These are phyloP conservation scores for Plecturocebus donacophilus DNA, from an alignment of 2,113 vertebrate genomes.

Conservation along the genomic window DNA sequence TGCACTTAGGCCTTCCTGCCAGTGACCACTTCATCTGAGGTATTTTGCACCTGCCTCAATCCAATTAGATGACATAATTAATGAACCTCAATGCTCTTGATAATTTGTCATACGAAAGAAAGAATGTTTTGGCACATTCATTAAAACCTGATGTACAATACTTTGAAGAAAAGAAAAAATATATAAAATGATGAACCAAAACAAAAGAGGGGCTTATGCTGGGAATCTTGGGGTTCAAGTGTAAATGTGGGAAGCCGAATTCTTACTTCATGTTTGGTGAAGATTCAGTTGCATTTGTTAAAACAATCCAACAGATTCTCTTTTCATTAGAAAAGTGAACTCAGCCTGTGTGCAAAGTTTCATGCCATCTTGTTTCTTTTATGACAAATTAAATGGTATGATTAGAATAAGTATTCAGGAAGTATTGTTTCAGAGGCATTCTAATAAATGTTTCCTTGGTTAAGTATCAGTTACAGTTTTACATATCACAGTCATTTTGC, in stretches of 20 bases:
- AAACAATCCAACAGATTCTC: not conserved
- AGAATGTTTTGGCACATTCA: slow-evolving; percentile 89
- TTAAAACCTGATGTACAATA: slow-evolving; percentile 90
- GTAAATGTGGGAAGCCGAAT: not conserved
- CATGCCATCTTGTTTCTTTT: slow-evolving; percentile 81
- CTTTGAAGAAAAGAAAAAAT: slow-evolving; percentile 73
- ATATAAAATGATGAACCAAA: not conserved
- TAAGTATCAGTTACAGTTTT: slow-evolving; percentile 86
- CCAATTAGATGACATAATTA: slow-evolving; percentile 99
- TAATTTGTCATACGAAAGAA: slow-evolving; percentile 93
- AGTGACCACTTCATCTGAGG: slow-evolving; percentile 96
- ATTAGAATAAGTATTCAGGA: slow-evolving; percentile 85
- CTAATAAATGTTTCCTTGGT: slow-evolving; percentile 86
- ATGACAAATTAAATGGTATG: slow-evolving; percentile 86
- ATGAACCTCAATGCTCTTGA: slow-evolving; percentile 92
- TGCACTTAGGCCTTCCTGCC: slow-evolving; percentile 92
- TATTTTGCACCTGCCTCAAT: slow-evolving; percentile 96
- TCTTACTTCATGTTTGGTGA: slow-evolving; percentile 62
- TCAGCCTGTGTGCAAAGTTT: slow-evolving; percentile 56
- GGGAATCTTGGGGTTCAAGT: slow-evolving; percentile 56
- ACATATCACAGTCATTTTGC: slow-evolving; percentile 83
- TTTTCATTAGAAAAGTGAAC: slow-evolving; percentile 53
- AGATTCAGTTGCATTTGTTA: slow-evolving; percentile 24
- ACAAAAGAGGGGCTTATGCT: slow-evolving; percentile 44
- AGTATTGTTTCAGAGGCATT: slow-evolving; percentile 85